Base-by-base conservation (phyloP, 1,140 invertebrate genomes). In the Zaprionus ghesquierei region DNA sequence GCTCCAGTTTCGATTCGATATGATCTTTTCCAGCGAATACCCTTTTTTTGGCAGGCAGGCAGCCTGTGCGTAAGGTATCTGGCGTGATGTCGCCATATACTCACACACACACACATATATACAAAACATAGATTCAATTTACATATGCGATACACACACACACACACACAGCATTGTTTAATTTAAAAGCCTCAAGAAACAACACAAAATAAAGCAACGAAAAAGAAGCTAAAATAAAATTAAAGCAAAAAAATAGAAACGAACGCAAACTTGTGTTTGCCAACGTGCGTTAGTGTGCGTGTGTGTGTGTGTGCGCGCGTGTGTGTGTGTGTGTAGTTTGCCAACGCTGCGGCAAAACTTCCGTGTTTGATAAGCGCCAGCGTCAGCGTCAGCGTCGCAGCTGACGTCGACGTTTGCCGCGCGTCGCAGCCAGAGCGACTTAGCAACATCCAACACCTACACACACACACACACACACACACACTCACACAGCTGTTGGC, bases 311-410 rank as follows among this genome's bases (percentile, higher is more conserved):
- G 58, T 46, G 27, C 25, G 27, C 55, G 35, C 15, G 35, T 25
- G 12, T 51, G 59, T 60, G 10, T 51, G 41, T 71, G 53, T 65
- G 53, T 38, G 31, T 60, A 68, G 63, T 73, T 73, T 60, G 69
- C 64, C 61, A 70, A 15, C 35, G 69, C 53, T 85, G 77, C 69
- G 54, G 61, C 65, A 80, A 77, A 80, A 75, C 81, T 85, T 85
- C 81, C 81, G 81, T 75, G 84, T 85, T 85, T 85, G 81, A 85
- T 85, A 85, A 85, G 76, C 81, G 54, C n/a, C 33, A 10, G 49
- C 49, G 55, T 41, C 33, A 10, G 49, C 49, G 55, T 41, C 55
- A 63, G 9, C 55, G 49, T 15, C 41, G 61, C 44, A 51, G 13
- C 29, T 54, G 31, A 29, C 65, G 66, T 31, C 41, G 41, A 9